phyloP scores from a whole-genome alignment of 2,113 vertebrate genomes.

The Sinocyclocheilus rhinocerous region DNA sequence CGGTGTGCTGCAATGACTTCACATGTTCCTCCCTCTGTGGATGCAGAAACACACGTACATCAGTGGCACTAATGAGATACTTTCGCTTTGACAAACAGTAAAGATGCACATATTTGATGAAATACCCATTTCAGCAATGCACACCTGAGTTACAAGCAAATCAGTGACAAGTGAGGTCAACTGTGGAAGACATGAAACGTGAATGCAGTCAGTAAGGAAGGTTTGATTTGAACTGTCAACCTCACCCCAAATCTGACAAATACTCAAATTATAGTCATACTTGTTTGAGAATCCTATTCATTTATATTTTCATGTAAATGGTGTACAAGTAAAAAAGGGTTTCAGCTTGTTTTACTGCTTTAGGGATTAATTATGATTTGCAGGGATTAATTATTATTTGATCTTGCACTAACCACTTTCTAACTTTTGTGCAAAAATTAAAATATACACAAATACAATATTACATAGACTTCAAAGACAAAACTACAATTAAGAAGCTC shows the following conservation, averaged over 20 bases:
- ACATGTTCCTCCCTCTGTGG: slow-evolving; percentile 95
- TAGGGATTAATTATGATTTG: neutral
- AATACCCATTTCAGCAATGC: neutral
- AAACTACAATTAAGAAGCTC: neutral
- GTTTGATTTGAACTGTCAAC: neutral
- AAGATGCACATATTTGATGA: neutral
- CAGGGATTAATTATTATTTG: neutral
- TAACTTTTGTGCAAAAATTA: neutral
- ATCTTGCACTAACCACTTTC: neutral
- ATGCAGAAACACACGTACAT: slow-evolving; percentile 63
- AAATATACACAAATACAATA: neutral
- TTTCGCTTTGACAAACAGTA: neutral
- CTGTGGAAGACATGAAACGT: neutral
- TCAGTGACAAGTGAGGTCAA: slow-evolving; percentile 4
- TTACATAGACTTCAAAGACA: neutral
- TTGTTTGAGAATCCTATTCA: neutral
- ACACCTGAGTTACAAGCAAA: neutral
- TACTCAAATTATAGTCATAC: too few relatives aligned
- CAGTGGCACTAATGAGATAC: neutral
- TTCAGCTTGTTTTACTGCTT: neutral
- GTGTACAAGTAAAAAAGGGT: neutral
- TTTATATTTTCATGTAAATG: neutral
- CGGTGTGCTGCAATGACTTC: slow-evolving; percentile 98
- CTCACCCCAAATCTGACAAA: neutral
- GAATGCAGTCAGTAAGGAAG: neutral